Evolutionary conservation across 2,113 vertebrate genomes (phyloP).

Genomic region (Myiozetetes cayanensis): DNA sequence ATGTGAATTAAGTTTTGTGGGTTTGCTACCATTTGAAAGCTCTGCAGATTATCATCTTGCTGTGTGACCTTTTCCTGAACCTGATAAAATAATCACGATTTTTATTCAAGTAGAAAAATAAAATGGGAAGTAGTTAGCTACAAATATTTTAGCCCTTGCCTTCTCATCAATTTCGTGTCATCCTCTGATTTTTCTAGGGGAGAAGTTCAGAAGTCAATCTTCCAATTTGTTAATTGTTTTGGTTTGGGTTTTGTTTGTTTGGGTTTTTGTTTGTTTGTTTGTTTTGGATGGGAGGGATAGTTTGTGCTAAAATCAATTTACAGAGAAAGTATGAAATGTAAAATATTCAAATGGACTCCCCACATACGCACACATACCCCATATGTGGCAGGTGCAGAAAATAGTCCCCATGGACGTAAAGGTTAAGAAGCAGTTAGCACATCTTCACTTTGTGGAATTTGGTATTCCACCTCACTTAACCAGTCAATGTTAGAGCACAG

Average conservation of each 20-base stretch:
- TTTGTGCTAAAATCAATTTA: not conserved
- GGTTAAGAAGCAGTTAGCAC: not conserved
- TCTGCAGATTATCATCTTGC: not conserved
- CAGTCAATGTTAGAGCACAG: not conserved
- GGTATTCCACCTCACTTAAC: not conserved
- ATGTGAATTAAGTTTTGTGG: conserved; percentile 23
- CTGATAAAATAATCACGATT: conserved; percentile 21
- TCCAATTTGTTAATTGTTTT: not conserved
- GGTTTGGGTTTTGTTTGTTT: not conserved
- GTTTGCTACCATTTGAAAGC: not conserved
- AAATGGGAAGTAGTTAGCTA: not conserved
- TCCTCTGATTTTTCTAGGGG: not conserved
- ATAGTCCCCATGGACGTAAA: not conserved
- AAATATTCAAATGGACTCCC: not conserved
- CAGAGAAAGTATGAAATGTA: not conserved
- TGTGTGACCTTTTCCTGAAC: not conserved
- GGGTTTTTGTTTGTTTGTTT: not conserved
- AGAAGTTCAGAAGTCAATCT: not conserved
- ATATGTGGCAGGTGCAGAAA: not conserved
- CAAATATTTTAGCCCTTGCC: not conserved
- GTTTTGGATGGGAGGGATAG: not conserved
- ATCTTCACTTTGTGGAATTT: not conserved
- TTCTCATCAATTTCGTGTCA: not conserved
- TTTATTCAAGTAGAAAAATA: not conserved
- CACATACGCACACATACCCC: fast-evolving